These are phyloP conservation scores for Oscheius myriophilus DNA, from an alignment of 2,888 invertebrate species.

Conservation along the genomic window DNA sequence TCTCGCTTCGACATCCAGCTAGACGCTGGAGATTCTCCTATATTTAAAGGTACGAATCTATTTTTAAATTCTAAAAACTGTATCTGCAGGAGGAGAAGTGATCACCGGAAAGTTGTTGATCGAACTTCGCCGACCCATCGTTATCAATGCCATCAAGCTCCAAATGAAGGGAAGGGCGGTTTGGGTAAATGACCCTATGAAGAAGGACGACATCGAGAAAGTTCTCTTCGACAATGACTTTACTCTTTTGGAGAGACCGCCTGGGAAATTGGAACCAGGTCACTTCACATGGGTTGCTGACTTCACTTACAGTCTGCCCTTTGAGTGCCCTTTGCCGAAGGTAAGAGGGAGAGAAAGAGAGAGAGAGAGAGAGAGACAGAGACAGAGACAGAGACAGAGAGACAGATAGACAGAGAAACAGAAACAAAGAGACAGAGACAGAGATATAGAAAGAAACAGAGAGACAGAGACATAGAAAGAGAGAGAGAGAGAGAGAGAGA, in stretches of 20 bases:
- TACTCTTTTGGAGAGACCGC: slow-evolving; percentile 67
- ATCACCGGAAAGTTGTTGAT: slow-evolving; percentile 49
- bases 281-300: slow-evolving; percentile 68
- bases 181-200: slow-evolving; percentile 52
- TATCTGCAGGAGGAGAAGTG: slow-evolving; percentile 43
- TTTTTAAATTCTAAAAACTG: not conserved
- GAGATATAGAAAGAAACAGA: no score
- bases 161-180: slow-evolving; percentile 59
- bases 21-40: slow-evolving; percentile 45
- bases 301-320: slow-evolving; percentile 65
- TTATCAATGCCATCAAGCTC: slow-evolving; percentile 51
- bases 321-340: slow-evolving; percentile 67
- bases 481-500: no score
- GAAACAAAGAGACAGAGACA: no score
- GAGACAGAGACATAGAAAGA: no score
- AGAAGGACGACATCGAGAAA: slow-evolving; percentile 57
- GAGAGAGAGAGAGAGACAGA: not conserved
- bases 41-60: slow-evolving; percentile 39
- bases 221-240: slow-evolving; percentile 68
- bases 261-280: slow-evolving; percentile 66
- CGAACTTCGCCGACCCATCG: slow-evolving; percentile 44
- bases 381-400: no score
- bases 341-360: slow-evolving; percentile 21
- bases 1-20: slow-evolving; percentile 46
- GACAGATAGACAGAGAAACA: no score